Evolutionary conservation across 2,888 invertebrate species (phyloP), one percentile per base, ranked within the genome.

Genomic region (Pristionchus arcanus): DNA sequence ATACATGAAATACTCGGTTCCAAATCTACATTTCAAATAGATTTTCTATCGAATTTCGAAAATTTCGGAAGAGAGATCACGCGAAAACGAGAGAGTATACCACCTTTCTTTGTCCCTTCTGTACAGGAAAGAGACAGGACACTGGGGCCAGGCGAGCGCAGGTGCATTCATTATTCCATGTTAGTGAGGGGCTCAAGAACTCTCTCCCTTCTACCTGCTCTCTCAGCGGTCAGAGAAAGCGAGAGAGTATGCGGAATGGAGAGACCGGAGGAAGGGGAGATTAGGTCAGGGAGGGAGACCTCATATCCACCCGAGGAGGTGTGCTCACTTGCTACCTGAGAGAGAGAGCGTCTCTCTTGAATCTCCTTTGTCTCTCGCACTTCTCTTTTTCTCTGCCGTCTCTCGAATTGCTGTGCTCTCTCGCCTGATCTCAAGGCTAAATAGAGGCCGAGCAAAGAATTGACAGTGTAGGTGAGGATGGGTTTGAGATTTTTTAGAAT

Each of bases 101-200:
- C 2, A 11, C 25, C 11, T 63, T 63, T 63, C 63, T 63, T 63
- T 63, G 63, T 63, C 1, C 59, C 25, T 25, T n/a, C 63, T 63
- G 37, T 74, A 74, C 74, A 42, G 74, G 28, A 81, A 81, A 49
- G 81, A 81, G 81, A 53, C 9, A 53, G 81, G 37, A 81, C 25
- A 49, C 42, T 1, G 0, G 42, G 42, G 11, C 42, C 16, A 31
- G 59, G 16, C 55, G 13, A 25, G 81, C 16, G 28, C 81, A 81
- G 81, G 81, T 81, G 81, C 81, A 81, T 81, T 81, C 81, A 81
- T 81, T 81, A 81, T 81, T 81, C 81, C 81, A 81, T 81, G 81
- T 49, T 49, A 81, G 81, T 25, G 81, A 28, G 28, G 77, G 25
- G 81, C 5, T 11, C 9, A n/a, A 21, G 25, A 7, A n/a, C 55